phyloP scores from a whole-genome alignment of 2,113 vertebrate genomes.

The Coturnix japonica region DNA sequence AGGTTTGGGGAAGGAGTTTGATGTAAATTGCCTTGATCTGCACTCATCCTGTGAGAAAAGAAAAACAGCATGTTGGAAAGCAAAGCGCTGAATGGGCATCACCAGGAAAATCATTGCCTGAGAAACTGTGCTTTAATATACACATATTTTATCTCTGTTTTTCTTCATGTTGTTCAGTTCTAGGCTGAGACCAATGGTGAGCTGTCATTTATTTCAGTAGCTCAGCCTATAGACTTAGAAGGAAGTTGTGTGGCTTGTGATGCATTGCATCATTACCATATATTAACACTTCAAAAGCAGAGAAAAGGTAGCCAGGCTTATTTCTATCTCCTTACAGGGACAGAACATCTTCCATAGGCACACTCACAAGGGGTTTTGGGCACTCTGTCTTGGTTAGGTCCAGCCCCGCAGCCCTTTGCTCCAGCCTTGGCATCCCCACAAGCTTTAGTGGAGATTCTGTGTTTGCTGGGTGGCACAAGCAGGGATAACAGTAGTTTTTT shows the following conservation, averaged over 20 bases:
- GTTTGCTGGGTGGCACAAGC: neutral
- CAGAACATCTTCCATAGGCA: neutral
- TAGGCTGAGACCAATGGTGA: constrained; percentile 1
- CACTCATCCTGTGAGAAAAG: neutral
- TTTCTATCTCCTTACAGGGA: neutral
- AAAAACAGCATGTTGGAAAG: neutral
- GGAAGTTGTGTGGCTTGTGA: neutral
- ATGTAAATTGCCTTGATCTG: constrained; percentile 22
- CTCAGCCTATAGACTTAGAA: constrained; percentile 14
- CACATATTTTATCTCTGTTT: neutral
- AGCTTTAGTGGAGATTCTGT: neutral
- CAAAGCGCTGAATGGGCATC: neutral
- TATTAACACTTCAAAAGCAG: neutral
- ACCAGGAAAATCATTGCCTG: neutral
- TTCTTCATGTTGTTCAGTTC: neutral
- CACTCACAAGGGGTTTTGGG: neutral
- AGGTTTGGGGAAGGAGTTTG: constrained; percentile 52
- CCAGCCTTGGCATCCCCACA: neutral
- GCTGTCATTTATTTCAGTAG: constrained; percentile 52
- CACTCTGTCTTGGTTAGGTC: neutral
- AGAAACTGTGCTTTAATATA: neutral
- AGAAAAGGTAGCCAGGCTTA: neutral
- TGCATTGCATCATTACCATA: neutral
- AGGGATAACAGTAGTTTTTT: neutral
- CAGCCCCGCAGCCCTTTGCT: neutral